Percentiles rank a stretch among this genome's conserved stretches.
Conservation (phyloP, 2,888 invertebrate genomes). For the Poecilobothrus nobilitatus region DNA sequence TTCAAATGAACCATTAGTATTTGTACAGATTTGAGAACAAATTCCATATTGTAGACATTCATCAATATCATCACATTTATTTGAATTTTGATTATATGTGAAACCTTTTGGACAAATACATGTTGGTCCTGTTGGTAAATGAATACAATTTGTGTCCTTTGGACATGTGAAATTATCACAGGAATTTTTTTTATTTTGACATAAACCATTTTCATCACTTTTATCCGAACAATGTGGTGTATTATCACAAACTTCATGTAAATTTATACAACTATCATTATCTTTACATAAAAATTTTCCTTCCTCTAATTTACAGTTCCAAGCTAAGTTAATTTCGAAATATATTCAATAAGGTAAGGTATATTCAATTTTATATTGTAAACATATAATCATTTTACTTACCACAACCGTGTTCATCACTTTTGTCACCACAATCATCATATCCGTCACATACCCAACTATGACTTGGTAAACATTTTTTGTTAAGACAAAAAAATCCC, state of each 20-base stretch:
- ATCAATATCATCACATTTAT: constrained; percentile 48
- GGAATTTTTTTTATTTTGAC: constrained; percentile 30
- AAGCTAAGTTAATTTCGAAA: constrained; percentile 21
- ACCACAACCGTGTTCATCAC: constrained; percentile 51
- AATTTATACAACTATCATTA: constrained; percentile 48
- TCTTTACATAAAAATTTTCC: constrained; percentile 49
- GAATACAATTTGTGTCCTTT: constrained; percentile 43
- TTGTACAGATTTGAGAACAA: constrained; percentile 63
- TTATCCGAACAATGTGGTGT: constrained; percentile 51
- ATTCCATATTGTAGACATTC: constrained; percentile 56
- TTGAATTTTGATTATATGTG: constrained; percentile 25
- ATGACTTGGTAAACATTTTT: constrained; percentile 46
- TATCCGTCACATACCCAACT: constrained; percentile 50
- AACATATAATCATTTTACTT: constrained; percentile 27
- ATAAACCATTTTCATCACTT: constrained; percentile 52
- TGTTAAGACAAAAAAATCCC: constrained; percentile 55
- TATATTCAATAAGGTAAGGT: not conserved
- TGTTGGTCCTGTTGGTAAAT: constrained; percentile 45
- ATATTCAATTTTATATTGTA: constrained; percentile 2
- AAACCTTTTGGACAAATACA: constrained; percentile 52
- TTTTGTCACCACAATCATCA: constrained; percentile 52
- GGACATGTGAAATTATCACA: constrained; percentile 33
- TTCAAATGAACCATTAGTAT: constrained; percentile 50
- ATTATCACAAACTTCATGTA: constrained; percentile 50
- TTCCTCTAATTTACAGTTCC: constrained; percentile 45